Percentiles rank a stretch among this genome's conserved stretches.
These are phyloP conservation scores for Pampusana beccarii DNA, from an alignment of 2,113 vertebrate genomes.

Conservation along the genomic window DNA sequence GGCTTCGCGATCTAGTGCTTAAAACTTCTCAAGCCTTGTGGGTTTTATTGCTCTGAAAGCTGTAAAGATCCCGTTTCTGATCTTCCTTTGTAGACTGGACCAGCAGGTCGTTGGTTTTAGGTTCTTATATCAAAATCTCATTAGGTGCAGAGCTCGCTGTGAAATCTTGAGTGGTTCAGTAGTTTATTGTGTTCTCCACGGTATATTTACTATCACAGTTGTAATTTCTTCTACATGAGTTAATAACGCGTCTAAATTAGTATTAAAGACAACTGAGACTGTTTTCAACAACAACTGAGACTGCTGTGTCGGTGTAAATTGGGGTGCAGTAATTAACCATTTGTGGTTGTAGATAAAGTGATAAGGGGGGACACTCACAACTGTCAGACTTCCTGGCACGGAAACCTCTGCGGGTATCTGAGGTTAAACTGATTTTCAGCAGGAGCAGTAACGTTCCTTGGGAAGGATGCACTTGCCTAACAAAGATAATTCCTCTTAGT, in stretches of 20 bases:
- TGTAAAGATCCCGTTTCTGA: accelerated
- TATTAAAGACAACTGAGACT: neutral
- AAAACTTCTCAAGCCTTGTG: neutral
- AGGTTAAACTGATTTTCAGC: accelerated
- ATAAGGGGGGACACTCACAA: neutral
- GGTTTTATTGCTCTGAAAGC: accelerated
- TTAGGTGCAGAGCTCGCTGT: accelerated
- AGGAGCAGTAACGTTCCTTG: accelerated
- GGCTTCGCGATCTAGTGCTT: neutral
- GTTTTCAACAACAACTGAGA: neutral
- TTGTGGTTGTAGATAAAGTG: neutral
- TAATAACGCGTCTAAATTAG: neutral
- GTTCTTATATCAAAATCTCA: accelerated
- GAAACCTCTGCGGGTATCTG: accelerated
- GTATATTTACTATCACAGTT: accelerated
- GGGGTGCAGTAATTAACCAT: accelerated
- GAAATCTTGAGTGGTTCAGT: neutral
- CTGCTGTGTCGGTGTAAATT: accelerated
- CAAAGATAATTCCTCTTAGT: neutral
- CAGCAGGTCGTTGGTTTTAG: accelerated
- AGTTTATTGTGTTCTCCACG: accelerated
- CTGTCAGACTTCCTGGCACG: neutral
- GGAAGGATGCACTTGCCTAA: accelerated
- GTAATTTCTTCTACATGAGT: neutral
- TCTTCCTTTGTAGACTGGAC: neutral